These are phyloP conservation scores for Cliona cf. orientalis DNA, from an alignment of 37 sponge, comb jelly and placozoan genomes.

Conservation along the genomic window DNA sequence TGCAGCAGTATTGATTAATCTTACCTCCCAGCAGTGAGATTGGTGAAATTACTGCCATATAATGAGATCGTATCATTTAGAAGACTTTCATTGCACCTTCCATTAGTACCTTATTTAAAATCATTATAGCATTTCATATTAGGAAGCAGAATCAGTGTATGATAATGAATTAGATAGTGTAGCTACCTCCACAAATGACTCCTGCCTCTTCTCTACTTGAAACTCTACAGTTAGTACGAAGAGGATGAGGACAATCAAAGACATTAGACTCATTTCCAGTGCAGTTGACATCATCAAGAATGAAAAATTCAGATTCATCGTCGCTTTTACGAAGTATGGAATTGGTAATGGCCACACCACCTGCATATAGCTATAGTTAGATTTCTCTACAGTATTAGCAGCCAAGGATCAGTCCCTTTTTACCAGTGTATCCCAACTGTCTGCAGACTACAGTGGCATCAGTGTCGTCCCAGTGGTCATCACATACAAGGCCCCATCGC, in stretches of 20 bases:
- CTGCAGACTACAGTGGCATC: constrained; percentile 18
- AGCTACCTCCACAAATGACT: constrained; percentile 1
- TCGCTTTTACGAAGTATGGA: not conserved
- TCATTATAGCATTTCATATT: not conserved
- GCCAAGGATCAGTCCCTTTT: not conserved
- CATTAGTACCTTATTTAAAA: not conserved
- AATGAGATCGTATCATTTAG: not conserved
- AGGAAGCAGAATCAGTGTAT: not conserved
- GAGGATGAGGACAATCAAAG: not conserved
- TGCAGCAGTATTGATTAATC: not conserved
- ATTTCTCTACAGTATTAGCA: not conserved
- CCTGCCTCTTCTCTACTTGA: not conserved
- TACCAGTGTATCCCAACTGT: constrained; percentile 20
- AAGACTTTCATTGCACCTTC: not conserved
- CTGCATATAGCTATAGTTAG: not conserved
- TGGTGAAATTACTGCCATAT: too few relatives aligned
- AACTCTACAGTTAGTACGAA: not conserved
- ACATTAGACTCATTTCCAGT: not conserved
- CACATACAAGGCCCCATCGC: constrained; percentile 16
- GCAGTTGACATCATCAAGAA: constrained; percentile 1
- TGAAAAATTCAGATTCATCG: not conserved
- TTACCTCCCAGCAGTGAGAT: not conserved
- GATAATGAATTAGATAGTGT: not conserved
- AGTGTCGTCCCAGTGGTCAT: constrained; percentile 6
- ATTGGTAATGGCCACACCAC: not conserved